Evolutionary conservation across 2,113 vertebrate species (phyloP).

Genomic region (Hydrochoerus hydrochaeris): DNA sequence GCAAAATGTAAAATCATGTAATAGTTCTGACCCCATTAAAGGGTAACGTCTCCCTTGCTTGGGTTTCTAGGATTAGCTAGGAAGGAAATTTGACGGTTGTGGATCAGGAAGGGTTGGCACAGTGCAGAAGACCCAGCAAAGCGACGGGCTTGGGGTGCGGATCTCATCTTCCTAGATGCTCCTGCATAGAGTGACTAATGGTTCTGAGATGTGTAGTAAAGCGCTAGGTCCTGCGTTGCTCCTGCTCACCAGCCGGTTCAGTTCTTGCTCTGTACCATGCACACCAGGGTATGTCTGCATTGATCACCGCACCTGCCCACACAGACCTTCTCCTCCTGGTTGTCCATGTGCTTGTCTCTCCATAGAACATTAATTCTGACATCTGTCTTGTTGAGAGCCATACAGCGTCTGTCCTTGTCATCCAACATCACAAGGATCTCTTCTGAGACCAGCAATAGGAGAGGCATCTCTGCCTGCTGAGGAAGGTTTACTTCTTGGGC

Average conservation of each 20-base stretch:
- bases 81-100: conserved; percentile 26
- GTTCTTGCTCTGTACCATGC: neutral
- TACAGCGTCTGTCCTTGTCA: neutral
- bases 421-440: neutral
- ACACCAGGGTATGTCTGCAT: neutral
- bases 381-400: neutral
- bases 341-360: neutral
- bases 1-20: neutral
- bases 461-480: neutral
- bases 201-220: conserved; percentile 43
- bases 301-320: neutral
- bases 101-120: neutral
- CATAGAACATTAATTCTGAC: neutral
- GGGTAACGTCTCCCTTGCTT: neutral
- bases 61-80: neutral
- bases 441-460: neutral
- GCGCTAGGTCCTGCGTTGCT: neutral
- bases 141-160: neutral
- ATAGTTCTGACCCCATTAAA: neutral
- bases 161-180: neutral
- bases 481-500: neutral
- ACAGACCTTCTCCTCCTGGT: neutral
- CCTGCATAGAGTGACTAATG: neutral
- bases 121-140: neutral
- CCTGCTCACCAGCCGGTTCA: neutral